phyloP scores from a whole-genome alignment of 2,888 invertebrate species.

The Lycophotia porphyrea region DNA sequence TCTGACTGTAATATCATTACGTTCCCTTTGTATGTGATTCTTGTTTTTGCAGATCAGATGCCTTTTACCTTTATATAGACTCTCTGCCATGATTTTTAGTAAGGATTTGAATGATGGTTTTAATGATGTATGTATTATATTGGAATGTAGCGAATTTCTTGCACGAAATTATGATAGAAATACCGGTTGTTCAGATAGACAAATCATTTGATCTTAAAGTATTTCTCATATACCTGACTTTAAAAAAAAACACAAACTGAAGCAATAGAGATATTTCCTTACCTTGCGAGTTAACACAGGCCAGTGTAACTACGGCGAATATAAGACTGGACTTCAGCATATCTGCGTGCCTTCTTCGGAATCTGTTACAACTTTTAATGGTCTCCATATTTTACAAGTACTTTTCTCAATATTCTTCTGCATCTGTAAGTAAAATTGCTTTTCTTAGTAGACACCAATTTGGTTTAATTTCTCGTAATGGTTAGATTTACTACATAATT shows the following conservation, averaged over 20 bases:
- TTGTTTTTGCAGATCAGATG: background rate
- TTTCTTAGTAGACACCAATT: background rate
- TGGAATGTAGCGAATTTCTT: background rate
- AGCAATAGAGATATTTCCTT: slow-evolving; percentile 45
- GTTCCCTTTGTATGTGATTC: background rate
- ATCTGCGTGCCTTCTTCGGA: slow-evolving; percentile 58
- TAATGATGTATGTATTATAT: background rate
- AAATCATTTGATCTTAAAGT: background rate
- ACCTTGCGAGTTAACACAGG: slow-evolving; percentile 84
- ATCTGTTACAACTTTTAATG: slow-evolving; percentile 59
- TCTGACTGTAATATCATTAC: background rate
- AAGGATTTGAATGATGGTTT: too few relatives aligned
- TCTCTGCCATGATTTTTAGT: background rate
- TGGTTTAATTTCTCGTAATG: background rate
- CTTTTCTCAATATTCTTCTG: slow-evolving; percentile 31
- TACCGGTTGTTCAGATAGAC: background rate
- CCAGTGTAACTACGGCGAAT: slow-evolving; percentile 73
- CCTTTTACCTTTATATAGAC: background rate
- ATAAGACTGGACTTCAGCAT: slow-evolving; percentile 76
- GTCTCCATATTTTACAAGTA: slow-evolving; percentile 58
- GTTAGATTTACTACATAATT: background rate
- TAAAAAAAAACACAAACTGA: too few relatives aligned
- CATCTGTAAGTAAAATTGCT: slow-evolving; percentile 60
- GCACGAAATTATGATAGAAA: background rate
- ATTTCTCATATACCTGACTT: background rate